Evolutionary conservation across 2,113 vertebrate genomes (phyloP), one percentile per base, ranked within the genome.

Genomic region (Lagopus leucura): DNA sequence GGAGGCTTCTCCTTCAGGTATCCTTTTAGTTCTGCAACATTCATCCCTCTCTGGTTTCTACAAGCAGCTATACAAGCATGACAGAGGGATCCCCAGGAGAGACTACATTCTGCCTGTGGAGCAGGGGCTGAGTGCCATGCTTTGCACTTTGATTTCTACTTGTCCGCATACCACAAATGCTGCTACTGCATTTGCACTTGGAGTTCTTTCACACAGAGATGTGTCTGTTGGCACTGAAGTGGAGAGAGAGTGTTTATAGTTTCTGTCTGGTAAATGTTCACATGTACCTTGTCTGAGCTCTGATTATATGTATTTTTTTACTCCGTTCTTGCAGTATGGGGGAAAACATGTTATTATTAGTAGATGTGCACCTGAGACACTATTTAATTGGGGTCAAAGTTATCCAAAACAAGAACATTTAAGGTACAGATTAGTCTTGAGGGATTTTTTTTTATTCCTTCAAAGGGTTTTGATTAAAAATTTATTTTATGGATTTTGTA

Each of bases 401-500:
- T 70, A 82, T 54, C 45, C 32, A 66, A 73, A 87, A 30, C 63
- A 80, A 86, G 75, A 73, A 82, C 69, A 19, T 42, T 32, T 64
- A 78, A 52, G 30, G 21, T 54, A 48, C 34, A 47, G 43, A 52
- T 71, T 71, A 89, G 24, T 76, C 75, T 93, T 77, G 72, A 73
- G 72, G 2, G 27, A 30, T 42, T 42, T n/a, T 48, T 54, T 69
- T 80, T 72, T 30, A 32, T 55, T 6, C 55, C 42, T 90, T 82
- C 42, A 64, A 30, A 91, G 71, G 20, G 30, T 88, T 94, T 83
- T 81, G 78, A 77, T 85, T 89, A 65, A 69, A 2, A 2, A 71
- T 93, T 93, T 89, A 72, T 66, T 58, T 38, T 60, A 71, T 34
- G 52, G 43, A 83, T 38, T 93, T 86, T 87, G 34, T 77, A 63